A percentile compares a stretch with the other conserved stretches of the same genome.
Evolutionary conservation across 2,888 invertebrate species (phyloP).

Genomic region (Watsonalla cultraria): DNA sequence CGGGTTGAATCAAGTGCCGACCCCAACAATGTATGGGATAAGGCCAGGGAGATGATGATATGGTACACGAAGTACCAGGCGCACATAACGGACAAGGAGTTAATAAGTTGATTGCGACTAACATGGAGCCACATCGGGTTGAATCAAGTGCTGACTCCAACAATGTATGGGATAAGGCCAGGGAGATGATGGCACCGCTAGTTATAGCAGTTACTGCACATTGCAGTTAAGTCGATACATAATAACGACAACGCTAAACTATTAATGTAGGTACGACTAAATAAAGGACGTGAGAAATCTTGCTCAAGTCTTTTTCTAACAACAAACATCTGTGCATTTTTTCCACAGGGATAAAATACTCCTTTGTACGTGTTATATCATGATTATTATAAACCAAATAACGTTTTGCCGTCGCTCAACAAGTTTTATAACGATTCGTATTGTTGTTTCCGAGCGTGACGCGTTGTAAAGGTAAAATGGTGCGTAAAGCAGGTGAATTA

Average conservation of each 20-base stretch:
- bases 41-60: too few relatives aligned
- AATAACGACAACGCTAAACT: constrained; percentile 14
- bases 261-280: constrained; percentile 8
- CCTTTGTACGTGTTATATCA: constrained; percentile 51
- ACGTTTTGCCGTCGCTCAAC: constrained; percentile 9
- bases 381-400: constrained; percentile 31
- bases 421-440: constrained; percentile 1
- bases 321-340: constrained; percentile 48
- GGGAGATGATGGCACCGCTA: too few relatives aligned
- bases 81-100: too few relatives aligned
- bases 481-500: constrained; percentile 1
- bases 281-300: constrained; percentile 36
- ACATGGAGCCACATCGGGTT: too few relatives aligned
- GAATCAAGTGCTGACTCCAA: too few relatives aligned
- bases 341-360: constrained; percentile 39
- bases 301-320: constrained; percentile 26
- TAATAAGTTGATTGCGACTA: too few relatives aligned
- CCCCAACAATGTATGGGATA: too few relatives aligned
- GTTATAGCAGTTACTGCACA: too few relatives aligned
- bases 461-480: constrained; percentile 8
- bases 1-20: too few relatives aligned
- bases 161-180: too few relatives aligned
- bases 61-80: too few relatives aligned
- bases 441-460: neutral
- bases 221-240: too few relatives aligned